phyloP scores from a whole-genome alignment of 2,113 vertebrate species.

The Phaethornis superciliosus region DNA sequence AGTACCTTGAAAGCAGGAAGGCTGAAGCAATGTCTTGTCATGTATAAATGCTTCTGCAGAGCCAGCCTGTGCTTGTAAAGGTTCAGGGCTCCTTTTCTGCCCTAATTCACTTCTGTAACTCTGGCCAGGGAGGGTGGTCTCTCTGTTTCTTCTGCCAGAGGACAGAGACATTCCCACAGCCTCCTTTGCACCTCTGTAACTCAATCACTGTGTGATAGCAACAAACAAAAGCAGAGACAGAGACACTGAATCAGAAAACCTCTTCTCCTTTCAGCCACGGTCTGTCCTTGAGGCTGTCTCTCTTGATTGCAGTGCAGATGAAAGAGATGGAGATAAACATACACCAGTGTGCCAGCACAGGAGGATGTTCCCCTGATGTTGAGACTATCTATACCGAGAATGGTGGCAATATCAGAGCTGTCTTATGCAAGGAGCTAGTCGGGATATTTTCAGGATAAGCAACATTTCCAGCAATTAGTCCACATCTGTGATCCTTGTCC shows the following conservation, averaged over 20 bases:
- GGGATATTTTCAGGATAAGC: background rate
- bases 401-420: background rate
- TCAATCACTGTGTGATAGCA: conserved; percentile 75
- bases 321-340: background rate
- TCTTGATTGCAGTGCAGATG: background rate
- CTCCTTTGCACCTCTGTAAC: conserved; percentile 71
- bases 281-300: background rate
- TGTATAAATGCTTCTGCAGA: background rate
- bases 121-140: conserved; percentile 8
- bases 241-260: conserved; percentile 8
- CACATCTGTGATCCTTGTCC: background rate
- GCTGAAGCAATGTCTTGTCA: accelerated
- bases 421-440: background rate
- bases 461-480: background rate
- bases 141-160: conserved; percentile 54
- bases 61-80: background rate
- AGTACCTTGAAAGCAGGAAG: background rate
- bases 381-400: background rate
- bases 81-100: background rate
- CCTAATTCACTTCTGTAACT: conserved; percentile 20
- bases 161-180: conserved; percentile 74
- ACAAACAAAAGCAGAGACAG: conserved; percentile 58
- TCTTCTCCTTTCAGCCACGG: conserved; percentile 10
- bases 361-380: background rate
- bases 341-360: background rate